A percentile compares a stretch with the other conserved stretches of the same genome.
Conservation (phyloP, 2,113 vertebrate genomes). For the Eclectus roratus region DNA sequence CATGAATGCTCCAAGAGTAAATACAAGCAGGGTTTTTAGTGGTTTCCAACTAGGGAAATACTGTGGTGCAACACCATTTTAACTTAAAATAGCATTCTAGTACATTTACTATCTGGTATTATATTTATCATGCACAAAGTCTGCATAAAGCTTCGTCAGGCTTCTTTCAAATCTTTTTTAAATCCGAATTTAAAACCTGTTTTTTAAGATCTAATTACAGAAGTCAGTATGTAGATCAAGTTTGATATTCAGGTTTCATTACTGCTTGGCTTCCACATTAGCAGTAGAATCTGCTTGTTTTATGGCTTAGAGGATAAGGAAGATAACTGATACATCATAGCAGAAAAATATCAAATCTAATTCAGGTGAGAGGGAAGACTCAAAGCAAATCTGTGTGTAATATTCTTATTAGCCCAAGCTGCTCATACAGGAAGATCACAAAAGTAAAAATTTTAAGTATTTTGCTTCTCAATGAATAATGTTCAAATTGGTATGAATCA, state of each 20-base stretch:
- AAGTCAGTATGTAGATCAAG: conserved; percentile 38
- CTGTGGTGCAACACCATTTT: conserved; percentile 42
- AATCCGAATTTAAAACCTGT: neutral
- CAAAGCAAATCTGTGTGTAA: neutral
- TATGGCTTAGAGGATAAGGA: neutral
- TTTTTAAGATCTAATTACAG: conserved; percentile 12
- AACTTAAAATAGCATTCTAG: conserved; percentile 22
- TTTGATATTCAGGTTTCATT: conserved; percentile 57
- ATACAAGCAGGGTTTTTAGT: neutral
- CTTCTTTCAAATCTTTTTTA: conserved; percentile 8
- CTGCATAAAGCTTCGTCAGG: conserved; percentile 14
- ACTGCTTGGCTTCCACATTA: conserved; percentile 20
- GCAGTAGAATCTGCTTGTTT: conserved; percentile 16
- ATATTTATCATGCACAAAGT: conserved; percentile 28
- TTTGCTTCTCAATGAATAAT: neutral
- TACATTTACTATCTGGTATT: conserved; percentile 41
- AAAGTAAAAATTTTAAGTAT: neutral
- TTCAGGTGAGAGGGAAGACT: conserved; percentile 8
- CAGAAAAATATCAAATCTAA: neutral
- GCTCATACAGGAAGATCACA: neutral
- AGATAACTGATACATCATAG: neutral
- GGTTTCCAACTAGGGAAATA: neutral
- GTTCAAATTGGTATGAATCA: neutral
- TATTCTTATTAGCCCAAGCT: neutral
- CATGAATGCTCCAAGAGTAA: neutral